Evolutionary conservation across 2,888 invertebrate genomes (phyloP).

Genomic region (Tipula helvola): DNA sequence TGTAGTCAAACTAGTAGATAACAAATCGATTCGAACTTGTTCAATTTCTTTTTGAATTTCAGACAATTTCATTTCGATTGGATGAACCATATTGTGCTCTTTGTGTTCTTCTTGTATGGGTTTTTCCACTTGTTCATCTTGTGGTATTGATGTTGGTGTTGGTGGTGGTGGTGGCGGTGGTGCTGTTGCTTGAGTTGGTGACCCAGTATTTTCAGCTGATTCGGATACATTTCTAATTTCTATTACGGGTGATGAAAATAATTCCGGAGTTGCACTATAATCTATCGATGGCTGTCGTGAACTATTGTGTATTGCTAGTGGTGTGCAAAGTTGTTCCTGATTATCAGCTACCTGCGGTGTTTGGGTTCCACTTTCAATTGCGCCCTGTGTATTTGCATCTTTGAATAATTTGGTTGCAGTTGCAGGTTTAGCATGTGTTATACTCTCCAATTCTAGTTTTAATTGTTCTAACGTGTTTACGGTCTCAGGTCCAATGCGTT

Average conservation of each 20-base stretch:
- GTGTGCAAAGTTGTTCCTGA: neutral
- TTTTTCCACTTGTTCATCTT: neutral
- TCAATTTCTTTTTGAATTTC: slow-evolving; percentile 35
- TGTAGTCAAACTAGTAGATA: slow-evolving; percentile 30
- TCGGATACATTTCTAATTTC: neutral
- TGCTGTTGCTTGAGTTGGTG: slow-evolving; percentile 11
- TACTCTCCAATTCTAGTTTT: slow-evolving; percentile 44
- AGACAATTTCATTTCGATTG: slow-evolving; percentile 18
- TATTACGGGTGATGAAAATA: neutral
- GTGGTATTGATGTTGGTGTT: slow-evolving; percentile 15
- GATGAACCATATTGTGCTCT: neutral
- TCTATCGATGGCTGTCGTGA: slow-evolving; percentile 12
- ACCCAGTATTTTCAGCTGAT: neutral
- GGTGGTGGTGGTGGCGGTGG: too few relatives aligned
- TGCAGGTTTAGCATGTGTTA: slow-evolving; percentile 36
- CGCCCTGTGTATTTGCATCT: slow-evolving; percentile 17
- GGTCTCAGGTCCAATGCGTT: slow-evolving; percentile 31
- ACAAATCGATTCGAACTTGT: slow-evolving; percentile 30
- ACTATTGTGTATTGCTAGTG: neutral
- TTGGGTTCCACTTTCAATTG: neutral
- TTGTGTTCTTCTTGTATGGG: neutral
- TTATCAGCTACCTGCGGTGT: neutral
- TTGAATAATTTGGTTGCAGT: slow-evolving; percentile 17
- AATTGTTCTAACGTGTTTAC: slow-evolving; percentile 43
- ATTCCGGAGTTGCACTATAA: neutral